Percentiles rank a stretch among this genome's conserved stretches.
These are phyloP conservation scores for Triplophysa dalaica DNA, from an alignment of 2,113 vertebrate species.

Conservation along the genomic window DNA sequence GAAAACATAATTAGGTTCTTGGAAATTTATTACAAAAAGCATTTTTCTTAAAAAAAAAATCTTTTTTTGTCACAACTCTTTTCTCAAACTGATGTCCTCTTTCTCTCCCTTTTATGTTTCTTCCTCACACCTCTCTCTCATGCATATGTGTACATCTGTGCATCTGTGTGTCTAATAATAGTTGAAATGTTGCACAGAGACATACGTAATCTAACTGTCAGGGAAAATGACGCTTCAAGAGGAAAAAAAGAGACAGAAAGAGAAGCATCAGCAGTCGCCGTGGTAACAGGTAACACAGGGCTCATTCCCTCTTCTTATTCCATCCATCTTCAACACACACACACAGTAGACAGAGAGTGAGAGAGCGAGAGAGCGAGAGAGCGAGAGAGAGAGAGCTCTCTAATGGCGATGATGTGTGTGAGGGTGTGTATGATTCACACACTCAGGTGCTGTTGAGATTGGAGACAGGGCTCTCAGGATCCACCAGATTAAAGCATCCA, in stretches of 20 bases:
- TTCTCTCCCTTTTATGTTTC: neutral
- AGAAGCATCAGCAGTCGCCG: constrained; percentile 38
- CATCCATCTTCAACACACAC: constrained; percentile 33
- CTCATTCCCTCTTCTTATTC: constrained; percentile 28
- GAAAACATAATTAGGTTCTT: no score
- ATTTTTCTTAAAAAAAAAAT: no score
- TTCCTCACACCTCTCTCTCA: neutral
- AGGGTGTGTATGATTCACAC: constrained; percentile 46
- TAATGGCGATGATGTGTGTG: constrained; percentile 47
- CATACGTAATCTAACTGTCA: constrained; percentile 31
- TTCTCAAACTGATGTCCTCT: neutral
- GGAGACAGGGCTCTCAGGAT: constrained; percentile 41
- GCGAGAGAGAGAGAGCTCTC: neutral
- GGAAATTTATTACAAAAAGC: no score
- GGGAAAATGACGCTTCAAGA: constrained; percentile 27
- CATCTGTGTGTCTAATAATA: constrained; percentile 22
- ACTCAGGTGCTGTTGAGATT: constrained; percentile 37
- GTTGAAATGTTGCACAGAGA: constrained; percentile 21
- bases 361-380: neutral
- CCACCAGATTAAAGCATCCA: constrained; percentile 53
- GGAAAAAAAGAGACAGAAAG: constrained; percentile 2
- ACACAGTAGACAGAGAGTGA: neutral
- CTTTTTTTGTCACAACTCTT: neutral
- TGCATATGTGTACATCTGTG: neutral
- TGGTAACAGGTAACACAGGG: constrained; percentile 47